Evolutionary conservation across 2,113 vertebrate genomes (phyloP), one percentile per base, ranked within the genome.

Genomic region (Passer domesticus): DNA sequence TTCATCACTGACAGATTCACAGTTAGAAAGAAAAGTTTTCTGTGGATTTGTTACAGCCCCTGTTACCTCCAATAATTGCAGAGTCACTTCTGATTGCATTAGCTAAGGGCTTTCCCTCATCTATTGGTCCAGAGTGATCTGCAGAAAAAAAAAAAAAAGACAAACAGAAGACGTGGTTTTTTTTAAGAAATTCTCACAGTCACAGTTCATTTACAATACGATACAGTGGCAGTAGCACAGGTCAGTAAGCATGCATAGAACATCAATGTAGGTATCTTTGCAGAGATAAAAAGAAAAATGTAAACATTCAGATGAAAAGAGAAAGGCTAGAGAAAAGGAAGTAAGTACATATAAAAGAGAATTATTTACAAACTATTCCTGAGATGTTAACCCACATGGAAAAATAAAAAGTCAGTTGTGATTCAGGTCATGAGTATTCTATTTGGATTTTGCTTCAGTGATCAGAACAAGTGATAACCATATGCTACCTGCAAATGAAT

Each of bases 11-110:
- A 86, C 78, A 63, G 19, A 70, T 46, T 68, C 67, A 73, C 4
- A 63, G 30, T 49, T 62, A 49, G n/a, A 49, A 31, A 9, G 87
- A 88, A 44, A 66, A 59, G 13, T 7, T 58, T 76, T 20, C 43
- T 10, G 3, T 56, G n/a, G 15, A 76, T 27, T 77, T 78, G 4
- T 73, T 89, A 35, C 7, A 69, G 11, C 96, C 84, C 64, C 78
- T 88, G 87, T 98, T 99, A 99, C 99, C 99, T 99, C 99, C 99
- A 93, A 99, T 99, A 73, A 99, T 95, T 94, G 98, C 99, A 76
- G 99, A 99, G 96, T 99, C 98, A 87, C 96, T 98, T 97, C 91
- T 98, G 97, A 98, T 98, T 89, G 98, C 97, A 95, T 99, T 98
- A 83, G 98, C 96, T 95, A 99, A 94, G 39, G 98, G 98, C 37